Conservation (phyloP, 30 jellyfish, hydroid and myxozoan genomes). For the Aurelia coerulea region DNA sequence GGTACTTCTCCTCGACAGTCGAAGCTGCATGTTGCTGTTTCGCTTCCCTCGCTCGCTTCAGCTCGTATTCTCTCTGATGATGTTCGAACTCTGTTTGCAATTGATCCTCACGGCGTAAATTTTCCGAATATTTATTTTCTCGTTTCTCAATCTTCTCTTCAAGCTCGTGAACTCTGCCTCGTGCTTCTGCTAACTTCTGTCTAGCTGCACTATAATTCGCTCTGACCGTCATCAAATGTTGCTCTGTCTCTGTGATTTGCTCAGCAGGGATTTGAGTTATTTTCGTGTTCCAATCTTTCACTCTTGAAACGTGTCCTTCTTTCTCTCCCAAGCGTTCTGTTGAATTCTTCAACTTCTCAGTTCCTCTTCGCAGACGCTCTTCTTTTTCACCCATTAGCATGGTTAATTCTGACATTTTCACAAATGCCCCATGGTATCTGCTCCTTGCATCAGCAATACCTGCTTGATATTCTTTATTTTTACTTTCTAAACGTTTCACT, state of each 20-base stretch:
- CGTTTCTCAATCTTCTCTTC: constrained; percentile 43
- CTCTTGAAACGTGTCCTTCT: constrained; percentile 33
- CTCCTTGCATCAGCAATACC: constrained; percentile 2
- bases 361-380: constrained; percentile 37
- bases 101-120: constrained; percentile 36
- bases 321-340: constrained; percentile 20
- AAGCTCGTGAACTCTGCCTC: constrained; percentile 15
- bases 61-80: constrained; percentile 28
- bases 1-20: constrained; percentile 17
- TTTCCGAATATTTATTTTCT: constrained; percentile 26
- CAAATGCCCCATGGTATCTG: constrained; percentile 41
- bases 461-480: constrained; percentile 9
- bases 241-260: constrained; percentile 6
- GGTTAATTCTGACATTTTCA: constrained; percentile 59
- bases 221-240: constrained; percentile 19
- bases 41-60: constrained; percentile 40
- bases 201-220: constrained; percentile 11
- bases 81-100: constrained; percentile 38
- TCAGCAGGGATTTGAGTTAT: constrained; percentile 56
- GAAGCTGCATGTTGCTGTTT: constrained; percentile 35
- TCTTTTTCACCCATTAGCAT: constrained; percentile 56
- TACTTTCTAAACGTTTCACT: constrained; percentile 27
- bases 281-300: constrained; percentile 44
- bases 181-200: constrained; percentile 44
- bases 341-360: constrained; percentile 31